phyloP scores from a whole-genome alignment of 2,797 vertebrate species.

The Anolis apletophallus region DNA sequence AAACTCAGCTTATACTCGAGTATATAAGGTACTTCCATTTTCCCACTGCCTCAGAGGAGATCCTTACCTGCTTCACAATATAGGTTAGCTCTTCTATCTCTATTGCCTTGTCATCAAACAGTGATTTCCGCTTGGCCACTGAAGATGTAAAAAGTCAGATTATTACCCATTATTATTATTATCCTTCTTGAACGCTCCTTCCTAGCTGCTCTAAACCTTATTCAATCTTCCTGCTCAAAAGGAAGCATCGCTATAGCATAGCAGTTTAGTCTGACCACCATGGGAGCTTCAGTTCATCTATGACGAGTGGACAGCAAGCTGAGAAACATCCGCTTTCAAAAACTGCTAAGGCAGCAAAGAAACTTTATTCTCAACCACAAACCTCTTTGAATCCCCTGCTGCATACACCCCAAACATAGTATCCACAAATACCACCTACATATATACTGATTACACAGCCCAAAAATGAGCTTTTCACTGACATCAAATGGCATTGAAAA shows the following conservation, averaged over 20 bases:
- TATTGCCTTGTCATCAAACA: constrained; percentile 93
- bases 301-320: too few species aligned
- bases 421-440: background rate
- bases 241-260: background rate
- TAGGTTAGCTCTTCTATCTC: constrained; percentile 95
- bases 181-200: too few species aligned
- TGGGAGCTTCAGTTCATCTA: background rate
- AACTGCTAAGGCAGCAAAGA: background rate
- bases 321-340: too few species aligned
- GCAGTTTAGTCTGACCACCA: too few species aligned
- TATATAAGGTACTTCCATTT: too few species aligned
- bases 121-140: constrained; percentile 97
- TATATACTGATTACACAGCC: background rate
- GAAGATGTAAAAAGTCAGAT: constrained; percentile 45
- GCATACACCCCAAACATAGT: background rate
- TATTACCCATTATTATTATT: too few species aligned
- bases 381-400: too few species aligned
- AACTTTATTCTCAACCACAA: background rate
- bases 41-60: background rate
- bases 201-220: background rate
- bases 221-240: background rate
- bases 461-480: background rate
- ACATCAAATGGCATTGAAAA: background rate
- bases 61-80: constrained; percentile 91
- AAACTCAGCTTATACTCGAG: too few species aligned